These are phyloP conservation scores for Dolichotis patagonum DNA, from an alignment of 2,113 vertebrate genomes.

Conservation along the genomic window DNA sequence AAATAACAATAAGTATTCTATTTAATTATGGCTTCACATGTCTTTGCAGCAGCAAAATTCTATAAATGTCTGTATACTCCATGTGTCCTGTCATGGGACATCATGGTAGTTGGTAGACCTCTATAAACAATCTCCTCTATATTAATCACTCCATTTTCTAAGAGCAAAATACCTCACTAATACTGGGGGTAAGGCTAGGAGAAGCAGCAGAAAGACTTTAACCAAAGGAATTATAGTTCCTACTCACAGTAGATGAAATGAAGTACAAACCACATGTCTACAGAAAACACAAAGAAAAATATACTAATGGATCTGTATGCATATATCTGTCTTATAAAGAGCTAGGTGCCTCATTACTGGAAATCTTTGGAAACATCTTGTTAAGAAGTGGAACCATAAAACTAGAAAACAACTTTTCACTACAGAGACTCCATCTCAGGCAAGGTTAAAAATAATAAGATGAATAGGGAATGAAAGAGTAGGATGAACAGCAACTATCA, in stretches of 20 bases:
- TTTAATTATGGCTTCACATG: no score
- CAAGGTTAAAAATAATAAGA: no score
- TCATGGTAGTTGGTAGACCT: not conserved
- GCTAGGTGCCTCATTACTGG: no score
- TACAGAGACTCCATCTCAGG: not conserved
- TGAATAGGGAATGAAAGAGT: no score
- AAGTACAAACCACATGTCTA: not conserved
- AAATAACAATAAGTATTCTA: not conserved
- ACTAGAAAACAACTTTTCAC: no score
- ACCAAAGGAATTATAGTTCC: not conserved
- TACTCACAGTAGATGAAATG: not conserved
- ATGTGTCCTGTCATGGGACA: not conserved
- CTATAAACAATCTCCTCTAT: not conserved
- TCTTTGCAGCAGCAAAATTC: not conserved
- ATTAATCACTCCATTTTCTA: not conserved
- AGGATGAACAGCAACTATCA: no score
- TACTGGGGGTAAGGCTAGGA: not conserved
- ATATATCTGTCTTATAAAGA: not conserved
- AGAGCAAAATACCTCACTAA: constrained; percentile 1
- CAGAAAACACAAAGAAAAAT: not conserved
- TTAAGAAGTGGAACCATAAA: no score
- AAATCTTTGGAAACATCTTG: not conserved
- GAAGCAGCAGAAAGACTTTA: not conserved
- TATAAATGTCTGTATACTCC: not conserved
- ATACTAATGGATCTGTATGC: no score